phyloP scores from a whole-genome alignment of 2,888 invertebrate species.

The Maniola hyperantus region DNA sequence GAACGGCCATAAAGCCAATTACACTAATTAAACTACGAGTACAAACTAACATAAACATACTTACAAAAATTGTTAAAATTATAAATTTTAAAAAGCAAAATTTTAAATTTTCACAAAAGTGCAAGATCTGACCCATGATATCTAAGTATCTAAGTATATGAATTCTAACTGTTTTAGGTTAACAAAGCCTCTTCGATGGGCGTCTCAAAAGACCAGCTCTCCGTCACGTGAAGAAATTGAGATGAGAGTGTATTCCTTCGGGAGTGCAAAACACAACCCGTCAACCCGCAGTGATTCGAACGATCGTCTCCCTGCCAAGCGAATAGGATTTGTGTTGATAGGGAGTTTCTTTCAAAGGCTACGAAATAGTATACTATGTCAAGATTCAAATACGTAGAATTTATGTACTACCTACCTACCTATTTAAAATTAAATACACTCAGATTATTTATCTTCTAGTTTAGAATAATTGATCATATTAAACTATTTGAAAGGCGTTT shows the following conservation, averaged over 20 bases:
- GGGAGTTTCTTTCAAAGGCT: slow-evolving; percentile 38
- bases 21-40: too few species aligned
- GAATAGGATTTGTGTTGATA: slow-evolving; percentile 52
- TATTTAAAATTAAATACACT: background rate
- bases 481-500: too few species aligned
- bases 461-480: background rate
- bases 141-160: too few species aligned
- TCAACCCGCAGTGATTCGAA: slow-evolving; percentile 42
- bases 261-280: slow-evolving; percentile 49
- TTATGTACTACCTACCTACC: too few species aligned
- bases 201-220: slow-evolving; percentile 66
- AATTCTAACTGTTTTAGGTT: slow-evolving; percentile 50
- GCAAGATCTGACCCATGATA: too few species aligned
- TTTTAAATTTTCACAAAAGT: too few species aligned
- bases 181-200: slow-evolving; percentile 74
- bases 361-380: slow-evolving; percentile 19
- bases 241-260: slow-evolving; percentile 67
- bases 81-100: too few species aligned
- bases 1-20: too few species aligned
- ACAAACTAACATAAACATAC: too few species aligned
- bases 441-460: background rate
- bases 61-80: too few species aligned
- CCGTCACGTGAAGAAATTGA: slow-evolving; percentile 68
- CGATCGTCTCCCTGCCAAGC: slow-evolving; percentile 51
- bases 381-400: background rate